Base-by-base conservation (phyloP, 2,797 vertebrate genomes). In the Florisuga fusca region DNA sequence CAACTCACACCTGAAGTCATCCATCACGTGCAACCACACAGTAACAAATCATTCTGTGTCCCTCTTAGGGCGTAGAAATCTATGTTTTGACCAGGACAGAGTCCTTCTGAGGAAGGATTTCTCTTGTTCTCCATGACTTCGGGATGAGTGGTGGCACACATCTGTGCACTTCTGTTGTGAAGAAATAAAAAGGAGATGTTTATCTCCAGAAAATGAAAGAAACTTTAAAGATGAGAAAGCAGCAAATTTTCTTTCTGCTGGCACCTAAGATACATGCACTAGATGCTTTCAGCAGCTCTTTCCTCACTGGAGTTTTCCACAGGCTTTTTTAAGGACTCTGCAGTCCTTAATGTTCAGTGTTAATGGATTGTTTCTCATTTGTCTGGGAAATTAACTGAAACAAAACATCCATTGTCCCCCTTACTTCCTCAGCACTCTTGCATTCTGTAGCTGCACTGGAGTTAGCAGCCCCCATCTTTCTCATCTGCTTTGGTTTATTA, bases 291-390 rank as follows among this genome's bases (percentile, higher is more conserved):
- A 61, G 87, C 29, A 25, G 48, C 75, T 71, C 27, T 85, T 71
- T 59, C 67, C 41, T 63, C 48, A 22, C 10, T 5, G 3, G 20
- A 54, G 16, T 34, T 10, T 87, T 91, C 25, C 46, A 23, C 7
- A 10, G n/a, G 38, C 43, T 58, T 84, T 84, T 71, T 11, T 25
- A 84, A 84, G 19, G 41, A 53, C 34, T 64, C 59, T 34, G 41
- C n/a, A 84, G 80, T 66, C 78, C 46, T 82, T 89, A 53, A 57
- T 2, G 2, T 63, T 93, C 25, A 5, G 16, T 57, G 43, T 72
- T 92, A 88, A 93, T 77, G 62, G 72, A 86, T 64, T 69, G 54
- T 41, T 92, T 82, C 74, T 79, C 55, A 41, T 67, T 92, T 94
- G 45, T 67, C 78, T 66, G 73, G 84, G 78, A 88, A 90, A 89